phyloP scores from a whole-genome alignment of 1,140 invertebrate genomes.

The Ptiloglossa arizonensis region DNA sequence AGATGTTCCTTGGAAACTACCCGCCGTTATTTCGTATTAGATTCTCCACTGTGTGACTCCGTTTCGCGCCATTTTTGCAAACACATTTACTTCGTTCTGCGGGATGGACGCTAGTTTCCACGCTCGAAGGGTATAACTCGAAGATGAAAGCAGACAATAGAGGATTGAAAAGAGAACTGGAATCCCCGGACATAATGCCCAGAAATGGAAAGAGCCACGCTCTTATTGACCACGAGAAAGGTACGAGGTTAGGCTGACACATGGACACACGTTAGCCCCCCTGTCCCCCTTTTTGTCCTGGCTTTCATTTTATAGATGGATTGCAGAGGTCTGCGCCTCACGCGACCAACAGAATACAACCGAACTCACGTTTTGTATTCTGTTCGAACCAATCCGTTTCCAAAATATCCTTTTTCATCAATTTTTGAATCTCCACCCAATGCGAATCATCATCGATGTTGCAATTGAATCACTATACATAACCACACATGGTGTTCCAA shows the following conservation, averaged over 20 bases:
- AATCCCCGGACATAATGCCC: constrained; percentile 50
- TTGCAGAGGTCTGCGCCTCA: constrained; percentile 68
- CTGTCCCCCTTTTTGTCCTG: constrained; percentile 46
- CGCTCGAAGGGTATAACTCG: constrained; percentile 20
- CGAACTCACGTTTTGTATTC: constrained; percentile 32
- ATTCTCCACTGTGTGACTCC: background rate
- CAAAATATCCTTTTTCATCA: background rate
- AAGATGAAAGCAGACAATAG: constrained; percentile 36
- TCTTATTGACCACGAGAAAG: constrained; percentile 54
- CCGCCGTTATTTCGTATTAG: background rate
- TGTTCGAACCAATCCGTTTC: constrained; percentile 46
- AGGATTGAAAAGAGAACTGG: constrained; percentile 45
- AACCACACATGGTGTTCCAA: too few relatives aligned
- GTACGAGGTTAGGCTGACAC: constrained; percentile 38
- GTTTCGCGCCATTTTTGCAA: background rate
- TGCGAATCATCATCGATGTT: too few relatives aligned
- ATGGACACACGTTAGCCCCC: constrained; percentile 36
- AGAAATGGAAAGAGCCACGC: constrained; percentile 51
- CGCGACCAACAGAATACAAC: constrained; percentile 59
- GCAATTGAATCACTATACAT: too few relatives aligned
- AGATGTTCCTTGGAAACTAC: background rate
- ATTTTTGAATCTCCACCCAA: too few relatives aligned
- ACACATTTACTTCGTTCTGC: background rate
- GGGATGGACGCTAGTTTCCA: background rate
- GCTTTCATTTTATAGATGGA: constrained; percentile 75